phyloP scores from a whole-genome alignment of 2,797 vertebrate genomes.

The Enteromius radiatus region DNA sequence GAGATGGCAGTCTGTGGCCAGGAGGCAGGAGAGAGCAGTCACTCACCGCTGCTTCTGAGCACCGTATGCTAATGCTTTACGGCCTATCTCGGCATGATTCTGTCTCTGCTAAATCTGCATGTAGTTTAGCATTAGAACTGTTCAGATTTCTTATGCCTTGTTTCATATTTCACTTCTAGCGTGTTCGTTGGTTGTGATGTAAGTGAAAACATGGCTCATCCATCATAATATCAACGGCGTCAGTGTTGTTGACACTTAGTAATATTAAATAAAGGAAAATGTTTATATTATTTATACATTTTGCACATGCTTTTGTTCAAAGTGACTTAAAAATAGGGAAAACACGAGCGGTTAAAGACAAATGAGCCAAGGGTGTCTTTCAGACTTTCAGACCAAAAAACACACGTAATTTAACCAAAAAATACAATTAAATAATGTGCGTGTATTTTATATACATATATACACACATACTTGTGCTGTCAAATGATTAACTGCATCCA shows the following conservation, averaged over 20 bases:
- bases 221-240: background rate
- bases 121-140: background rate
- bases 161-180: background rate
- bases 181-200: background rate
- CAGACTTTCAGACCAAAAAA: background rate
- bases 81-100: slow-evolving; percentile 7
- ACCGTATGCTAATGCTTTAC: slow-evolving; percentile 43
- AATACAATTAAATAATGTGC: background rate
- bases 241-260: background rate
- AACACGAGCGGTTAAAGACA: background rate
- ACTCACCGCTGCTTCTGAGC: slow-evolving; percentile 29
- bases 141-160: background rate
- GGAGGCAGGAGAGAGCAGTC: slow-evolving; percentile 29
- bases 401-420: background rate
- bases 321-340: background rate
- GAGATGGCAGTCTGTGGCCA: slow-evolving; percentile 42
- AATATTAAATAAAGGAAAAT: background rate
- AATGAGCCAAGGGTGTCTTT: too few relatives aligned
- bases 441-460: too few relatives aligned
- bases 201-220: background rate
- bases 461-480: too few relatives aligned
- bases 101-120: background rate
- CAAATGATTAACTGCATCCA: too few relatives aligned
- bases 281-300: background rate
- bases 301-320: background rate